Evolutionary conservation across 2,113 vertebrate species (phyloP).

Genomic region (Nibea albiflora): DNA sequence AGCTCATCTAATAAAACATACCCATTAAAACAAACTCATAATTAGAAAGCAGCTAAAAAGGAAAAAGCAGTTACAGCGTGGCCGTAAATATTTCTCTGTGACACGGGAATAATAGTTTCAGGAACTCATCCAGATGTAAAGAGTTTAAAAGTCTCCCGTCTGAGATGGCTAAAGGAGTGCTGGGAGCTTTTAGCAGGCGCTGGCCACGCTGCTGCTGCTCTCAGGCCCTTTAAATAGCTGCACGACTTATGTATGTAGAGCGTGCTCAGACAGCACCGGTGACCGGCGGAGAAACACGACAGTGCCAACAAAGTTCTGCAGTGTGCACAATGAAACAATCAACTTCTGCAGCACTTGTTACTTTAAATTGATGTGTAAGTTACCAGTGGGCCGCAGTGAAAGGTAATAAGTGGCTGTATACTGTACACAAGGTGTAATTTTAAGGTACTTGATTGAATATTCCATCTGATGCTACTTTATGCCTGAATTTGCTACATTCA

Average conservation of each 20-base stretch:
- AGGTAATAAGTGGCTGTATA: no score
- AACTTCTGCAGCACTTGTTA: background rate
- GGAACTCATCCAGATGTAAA: background rate
- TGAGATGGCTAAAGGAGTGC: background rate
- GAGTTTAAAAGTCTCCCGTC: background rate
- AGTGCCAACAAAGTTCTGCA: background rate
- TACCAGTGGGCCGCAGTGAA: no score
- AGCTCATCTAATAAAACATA: background rate
- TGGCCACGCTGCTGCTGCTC: background rate
- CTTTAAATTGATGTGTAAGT: no score
- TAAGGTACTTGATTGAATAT: no score
- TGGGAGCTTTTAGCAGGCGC: background rate
- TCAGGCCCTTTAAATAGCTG: background rate
- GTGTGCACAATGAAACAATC: background rate
- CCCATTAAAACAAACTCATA: background rate
- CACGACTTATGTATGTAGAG: background rate
- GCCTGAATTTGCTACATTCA: no score
- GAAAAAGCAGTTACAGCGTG: background rate
- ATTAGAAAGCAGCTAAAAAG: background rate
- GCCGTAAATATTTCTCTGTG: background rate
- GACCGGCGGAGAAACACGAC: background rate
- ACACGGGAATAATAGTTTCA: background rate
- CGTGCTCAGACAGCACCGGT: background rate
- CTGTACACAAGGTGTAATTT: no score
- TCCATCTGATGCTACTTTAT: no score